Evolutionary conservation across 2,113 vertebrate genomes (phyloP), one percentile per base, ranked within the genome.

Genomic region (Mionectes macconnelli): DNA sequence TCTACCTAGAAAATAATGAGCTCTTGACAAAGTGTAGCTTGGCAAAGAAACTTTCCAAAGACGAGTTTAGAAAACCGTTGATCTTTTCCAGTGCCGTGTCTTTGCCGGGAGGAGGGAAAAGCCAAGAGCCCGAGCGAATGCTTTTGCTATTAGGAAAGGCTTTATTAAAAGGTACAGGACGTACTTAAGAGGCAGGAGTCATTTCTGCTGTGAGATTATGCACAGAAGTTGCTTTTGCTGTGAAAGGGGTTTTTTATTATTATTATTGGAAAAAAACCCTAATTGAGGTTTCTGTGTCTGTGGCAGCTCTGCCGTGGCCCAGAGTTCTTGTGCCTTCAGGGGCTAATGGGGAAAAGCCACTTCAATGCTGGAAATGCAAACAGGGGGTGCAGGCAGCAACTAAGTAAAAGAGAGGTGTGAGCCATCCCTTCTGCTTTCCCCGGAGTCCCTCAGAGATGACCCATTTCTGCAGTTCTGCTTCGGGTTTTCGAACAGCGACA

Each of bases 11-110:
- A 97, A 93, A 94, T 95, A 97, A 97, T 50, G 95, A 98, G 89
- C 75, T 94, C 97, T 97, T 69, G 86, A 96, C 97, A 89, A 93
- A 97, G 92, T 95, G 94, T 93, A 98, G 96, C 95, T 98, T 98
- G 97, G 98, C 98, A 97, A 74, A 73, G 84, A 96, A 91, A 76
- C 93, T 97, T 98, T 97, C 97, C 96, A 94, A 91, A 96, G 89
- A 74, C 81, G 96, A 94, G 92, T 95, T 87, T 97, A 75, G 87
- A 91, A 98, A 98, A 24, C 12, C 2, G 7, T 49, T 68, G 75
- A 76, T 91, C 82, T 96, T 94, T 96, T 93, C 94, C 93, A 96
- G 87, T 91, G 86, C 90, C 20, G n/a, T 17, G 27, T 70, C 87
- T 97, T 89, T 83, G 77, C 94, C 47, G 50, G 14, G 70, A 68